phyloP scores from a whole-genome alignment of 1,140 invertebrate genomes.

The Potamilus streckersoni region DNA sequence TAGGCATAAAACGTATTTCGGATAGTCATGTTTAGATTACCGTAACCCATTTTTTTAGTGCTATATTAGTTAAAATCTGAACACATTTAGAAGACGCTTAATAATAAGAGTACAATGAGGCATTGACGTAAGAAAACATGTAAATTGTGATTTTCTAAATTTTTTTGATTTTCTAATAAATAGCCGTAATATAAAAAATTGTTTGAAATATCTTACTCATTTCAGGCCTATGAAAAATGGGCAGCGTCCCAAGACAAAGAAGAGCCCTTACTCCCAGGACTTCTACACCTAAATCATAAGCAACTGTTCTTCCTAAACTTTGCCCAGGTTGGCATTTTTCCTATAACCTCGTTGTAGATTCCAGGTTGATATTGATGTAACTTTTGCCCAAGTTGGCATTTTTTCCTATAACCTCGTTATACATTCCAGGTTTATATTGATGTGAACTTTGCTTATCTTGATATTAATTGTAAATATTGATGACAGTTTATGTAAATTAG shows the following conservation, averaged over 20 bases:
- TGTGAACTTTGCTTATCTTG: background rate
- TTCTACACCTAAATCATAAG: conserved; percentile 75
- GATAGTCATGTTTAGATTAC: too few relatives aligned
- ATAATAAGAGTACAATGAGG: too few relatives aligned
- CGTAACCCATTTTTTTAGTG: too few relatives aligned
- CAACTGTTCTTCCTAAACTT: conserved; percentile 82
- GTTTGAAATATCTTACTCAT: background rate
- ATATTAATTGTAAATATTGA: background rate
- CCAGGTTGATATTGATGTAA: background rate
- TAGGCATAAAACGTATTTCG: too few relatives aligned
- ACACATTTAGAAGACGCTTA: too few relatives aligned
- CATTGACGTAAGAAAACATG: background rate
- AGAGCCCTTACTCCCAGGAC: conserved; percentile 57
- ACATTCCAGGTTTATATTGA: background rate
- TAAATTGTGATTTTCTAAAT: background rate
- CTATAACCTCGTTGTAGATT: background rate
- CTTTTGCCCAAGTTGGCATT: background rate
- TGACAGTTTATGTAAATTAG: too few relatives aligned
- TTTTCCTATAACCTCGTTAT: background rate
- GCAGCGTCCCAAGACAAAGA: conserved; percentile 49
- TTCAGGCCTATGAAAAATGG: conserved; percentile 61
- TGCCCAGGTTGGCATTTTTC: conserved; percentile 57
- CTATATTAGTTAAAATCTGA: too few relatives aligned
- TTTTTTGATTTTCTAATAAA: background rate
- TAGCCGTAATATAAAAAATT: background rate